Evolutionary conservation across 2,888 invertebrate species (phyloP).

Genomic region (Thereva nobilitata): DNA sequence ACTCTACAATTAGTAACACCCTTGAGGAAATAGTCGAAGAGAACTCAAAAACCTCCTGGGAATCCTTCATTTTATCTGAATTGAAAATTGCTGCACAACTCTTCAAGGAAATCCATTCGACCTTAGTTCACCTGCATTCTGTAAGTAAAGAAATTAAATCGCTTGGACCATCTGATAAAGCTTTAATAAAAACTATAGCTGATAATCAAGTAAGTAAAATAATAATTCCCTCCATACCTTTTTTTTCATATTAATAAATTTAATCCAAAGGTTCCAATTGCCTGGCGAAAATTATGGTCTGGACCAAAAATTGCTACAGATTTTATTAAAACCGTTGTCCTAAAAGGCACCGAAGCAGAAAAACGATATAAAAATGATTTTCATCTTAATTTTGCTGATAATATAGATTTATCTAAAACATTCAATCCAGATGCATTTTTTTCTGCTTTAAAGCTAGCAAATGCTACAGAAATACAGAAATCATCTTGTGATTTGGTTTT

Average conservation of each 20-base stretch:
- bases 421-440: slow-evolving; percentile 56
- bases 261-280: slow-evolving; percentile 48
- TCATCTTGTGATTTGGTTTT: slow-evolving; percentile 52
- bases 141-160: slow-evolving; percentile 47
- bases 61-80: slow-evolving; percentile 52
- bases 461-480: slow-evolving; percentile 49
- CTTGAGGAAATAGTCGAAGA: slow-evolving; percentile 45
- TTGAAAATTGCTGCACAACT: slow-evolving; percentile 48
- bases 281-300: slow-evolving; percentile 54
- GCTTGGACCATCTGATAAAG: slow-evolving; percentile 43
- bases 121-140: slow-evolving; percentile 50
- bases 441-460: slow-evolving; percentile 52
- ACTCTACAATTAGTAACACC: slow-evolving; percentile 46
- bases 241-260: not conserved
- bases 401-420: slow-evolving; percentile 51
- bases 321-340: slow-evolving; percentile 52
- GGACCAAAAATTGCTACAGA: slow-evolving; percentile 54
- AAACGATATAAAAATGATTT: slow-evolving; percentile 49
- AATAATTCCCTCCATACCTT: not conserved
- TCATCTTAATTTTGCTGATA: slow-evolving; percentile 48
- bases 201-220: slow-evolving; percentile 49
- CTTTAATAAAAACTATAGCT: slow-evolving; percentile 47
- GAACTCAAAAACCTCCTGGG: slow-evolving; percentile 49
- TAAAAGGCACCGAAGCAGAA: slow-evolving; percentile 52
- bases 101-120: slow-evolving; percentile 51